Base-by-base conservation (phyloP, 2,888 invertebrate species). In the Eupithecia subumbrata region DNA sequence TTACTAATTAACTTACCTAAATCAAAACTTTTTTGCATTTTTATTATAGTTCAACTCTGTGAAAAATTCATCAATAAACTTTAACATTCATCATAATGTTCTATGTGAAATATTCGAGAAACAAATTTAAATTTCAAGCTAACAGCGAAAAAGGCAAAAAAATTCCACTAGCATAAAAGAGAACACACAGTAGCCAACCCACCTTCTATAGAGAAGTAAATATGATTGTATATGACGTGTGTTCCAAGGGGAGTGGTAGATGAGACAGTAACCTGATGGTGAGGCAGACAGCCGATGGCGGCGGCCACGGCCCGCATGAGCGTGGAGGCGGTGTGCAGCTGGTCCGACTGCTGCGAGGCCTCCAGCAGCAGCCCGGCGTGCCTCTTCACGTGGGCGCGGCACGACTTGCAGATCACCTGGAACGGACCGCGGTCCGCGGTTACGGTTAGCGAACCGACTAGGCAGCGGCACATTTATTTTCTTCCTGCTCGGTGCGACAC, bases 341-440 rank as follows among this genome's bases (percentile, higher is more conserved):
- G 96, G 85, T 97, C 97, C 69, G 97, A 90, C 77, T 96, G 96
- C 74, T 96, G 96, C n/a, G 97, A 96, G 66, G 98, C 96, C 85
- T 97, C 96, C 83, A 98, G 92, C 76, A 98, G 93, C 52, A 97
- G 96, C 52, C 95, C 95, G 74, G 97, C 96, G 90, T 98, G 98
- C 18, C 95, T 89, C 0, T 96, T 95, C 96, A 98, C 98, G 84
- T 97, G 97, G 73, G 95, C 93, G 66, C 97, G 96, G 86, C 98
- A 98, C 22, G 97, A 96, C 71, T 96, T 96, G 89, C 99, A 98
- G 80, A 99, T 97, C 85, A 96, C 97, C 94, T 95, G 85, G 5
- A 18, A 63, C 30, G 30, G n/a, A 9, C 14, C 12, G 9, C 11
- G 18, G n/a, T n/a, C n/a, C n/a, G n/a, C n/a, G n/a, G 8, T 66